These are phyloP conservation scores for Drosophila mulleri DNA, from an alignment of 2,888 invertebrate genomes.

Conservation along the genomic window DNA sequence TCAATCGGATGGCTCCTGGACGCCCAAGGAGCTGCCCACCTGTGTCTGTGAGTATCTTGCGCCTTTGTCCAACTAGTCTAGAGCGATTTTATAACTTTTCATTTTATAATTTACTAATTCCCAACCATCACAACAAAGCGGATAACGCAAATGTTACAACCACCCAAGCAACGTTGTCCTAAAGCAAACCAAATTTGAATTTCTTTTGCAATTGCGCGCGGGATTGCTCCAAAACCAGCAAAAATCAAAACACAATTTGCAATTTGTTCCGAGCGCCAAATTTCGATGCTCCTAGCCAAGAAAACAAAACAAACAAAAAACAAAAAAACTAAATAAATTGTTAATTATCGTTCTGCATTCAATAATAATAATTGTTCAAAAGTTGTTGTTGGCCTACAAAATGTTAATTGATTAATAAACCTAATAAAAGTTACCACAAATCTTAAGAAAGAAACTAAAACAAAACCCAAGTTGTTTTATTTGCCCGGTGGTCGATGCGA, in stretches of 20 bases:
- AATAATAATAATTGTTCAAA: conserved; percentile 70
- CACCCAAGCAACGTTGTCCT: conserved; percentile 71
- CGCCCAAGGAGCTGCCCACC: conserved; percentile 94
- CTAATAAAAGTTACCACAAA: conserved; percentile 84
- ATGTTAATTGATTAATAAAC: conserved; percentile 67
- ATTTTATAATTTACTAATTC: conserved; percentile 44
- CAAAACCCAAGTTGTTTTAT: conserved; percentile 78
- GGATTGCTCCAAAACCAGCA: not conserved
- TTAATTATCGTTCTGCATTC: conserved; percentile 50
- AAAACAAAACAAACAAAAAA: not conserved
- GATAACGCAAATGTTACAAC: conserved; percentile 78
- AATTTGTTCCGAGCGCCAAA: conserved; percentile 20
- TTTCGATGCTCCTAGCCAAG: conserved; percentile 19
- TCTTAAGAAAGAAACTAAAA: conserved; percentile 55
- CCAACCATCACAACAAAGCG: conserved; percentile 55
- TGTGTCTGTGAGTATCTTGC: conserved; percentile 93
- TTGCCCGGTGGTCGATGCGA: conserved; percentile 33
- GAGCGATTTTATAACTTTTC: conserved; percentile 27
- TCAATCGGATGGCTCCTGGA: conserved; percentile 96
- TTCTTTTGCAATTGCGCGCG: conserved; percentile 23
- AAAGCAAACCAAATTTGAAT: conserved; percentile 52
- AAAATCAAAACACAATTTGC: conserved; percentile 9
- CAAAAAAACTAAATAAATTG: conserved; percentile 21
- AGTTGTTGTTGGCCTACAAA: conserved; percentile 73
- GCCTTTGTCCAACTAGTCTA: not conserved